Base-by-base conservation (phyloP, 2,113 vertebrate species). In the Antennarius striatus region DNA sequence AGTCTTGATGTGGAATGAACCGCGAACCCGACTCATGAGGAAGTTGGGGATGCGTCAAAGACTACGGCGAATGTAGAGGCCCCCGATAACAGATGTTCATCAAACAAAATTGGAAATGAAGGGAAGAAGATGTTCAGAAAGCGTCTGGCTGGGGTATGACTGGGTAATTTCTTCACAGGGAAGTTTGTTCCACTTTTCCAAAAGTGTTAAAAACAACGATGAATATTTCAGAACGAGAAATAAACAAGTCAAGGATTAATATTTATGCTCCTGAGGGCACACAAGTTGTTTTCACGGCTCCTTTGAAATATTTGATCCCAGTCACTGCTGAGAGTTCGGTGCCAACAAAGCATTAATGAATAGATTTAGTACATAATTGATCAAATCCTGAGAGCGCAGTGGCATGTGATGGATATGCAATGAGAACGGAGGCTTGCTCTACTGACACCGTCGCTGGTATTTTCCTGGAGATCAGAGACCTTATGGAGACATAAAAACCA, bases 161-260 rank as follows among this genome's bases (percentile, higher is more conserved):
- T 58, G 67, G 40, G 54, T 82, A 63, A 64, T 16, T 9, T 54
- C 80, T 83, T 85, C 64, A 56, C 58, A 68, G 71, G 62, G 82
- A 89, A 88, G 80, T 88, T 88, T 87, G 85, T 75, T 89, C 80
- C 75, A 88, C 75, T 91, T 91, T 84, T 82, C 60, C 58, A 29
- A 84, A 82, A 89, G 77, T 71, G 72, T 54, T 65, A 87, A 84
- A 88, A 92, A 91, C 79, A 91, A 87, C 77, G 76, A 90, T 92
- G 71, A 89, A 92, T 91, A 92, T 92, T 92, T 92, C 75, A 92
- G 59, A 73, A 55, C 53, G 54, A 82, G 85, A 84, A 83, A 90
- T 89, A 91, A 91, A 91, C 85, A 91, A 90, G 83, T 84, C 77
- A 83, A 80, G 81, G 79, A 91, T 91, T 80, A 90, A 92, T 91